Evolutionary conservation across 2,113 vertebrate genomes (phyloP).

Genomic region (Uria aalge): DNA sequence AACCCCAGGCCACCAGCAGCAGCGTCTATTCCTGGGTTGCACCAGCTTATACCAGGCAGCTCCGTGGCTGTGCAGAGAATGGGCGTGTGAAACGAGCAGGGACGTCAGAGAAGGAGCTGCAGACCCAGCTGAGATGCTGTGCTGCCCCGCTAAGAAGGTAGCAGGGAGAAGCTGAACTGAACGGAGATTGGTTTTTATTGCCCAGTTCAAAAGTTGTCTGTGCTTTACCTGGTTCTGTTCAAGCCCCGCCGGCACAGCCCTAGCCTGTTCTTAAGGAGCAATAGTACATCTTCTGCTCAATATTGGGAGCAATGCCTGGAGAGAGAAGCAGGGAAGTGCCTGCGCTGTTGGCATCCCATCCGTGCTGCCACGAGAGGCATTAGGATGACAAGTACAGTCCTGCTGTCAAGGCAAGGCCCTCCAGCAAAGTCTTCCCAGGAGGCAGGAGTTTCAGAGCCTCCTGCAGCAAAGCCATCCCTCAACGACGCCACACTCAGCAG

Average conservation of each 20-base stretch:
- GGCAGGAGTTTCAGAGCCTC: neutral
- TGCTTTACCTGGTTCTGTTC: neutral
- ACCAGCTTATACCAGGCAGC: neutral
- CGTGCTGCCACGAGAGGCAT: neutral
- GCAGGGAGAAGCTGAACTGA: neutral
- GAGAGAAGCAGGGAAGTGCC: neutral
- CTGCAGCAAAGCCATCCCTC: neutral
- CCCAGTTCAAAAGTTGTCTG: neutral
- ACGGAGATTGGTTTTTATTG: neutral
- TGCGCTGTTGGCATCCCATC: fast-evolving
- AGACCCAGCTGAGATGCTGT: neutral
- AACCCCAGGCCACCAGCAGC: neutral
- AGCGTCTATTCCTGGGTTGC: neutral
- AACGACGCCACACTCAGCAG: fast-evolving
- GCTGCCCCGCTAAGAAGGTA: neutral
- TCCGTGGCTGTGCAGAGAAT: neutral
- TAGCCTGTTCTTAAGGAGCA: neutral
- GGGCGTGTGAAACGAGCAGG: fast-evolving
- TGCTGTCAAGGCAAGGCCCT: neutral
- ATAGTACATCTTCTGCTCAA: neutral
- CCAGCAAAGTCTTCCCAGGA: neutral
- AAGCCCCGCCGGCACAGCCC: neutral
- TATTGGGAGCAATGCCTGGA: neutral
- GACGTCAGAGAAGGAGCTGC: neutral
- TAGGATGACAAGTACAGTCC: neutral